phyloP scores from a whole-genome alignment of 2,888 invertebrate species.

The Temnothorax rugatulus region DNA sequence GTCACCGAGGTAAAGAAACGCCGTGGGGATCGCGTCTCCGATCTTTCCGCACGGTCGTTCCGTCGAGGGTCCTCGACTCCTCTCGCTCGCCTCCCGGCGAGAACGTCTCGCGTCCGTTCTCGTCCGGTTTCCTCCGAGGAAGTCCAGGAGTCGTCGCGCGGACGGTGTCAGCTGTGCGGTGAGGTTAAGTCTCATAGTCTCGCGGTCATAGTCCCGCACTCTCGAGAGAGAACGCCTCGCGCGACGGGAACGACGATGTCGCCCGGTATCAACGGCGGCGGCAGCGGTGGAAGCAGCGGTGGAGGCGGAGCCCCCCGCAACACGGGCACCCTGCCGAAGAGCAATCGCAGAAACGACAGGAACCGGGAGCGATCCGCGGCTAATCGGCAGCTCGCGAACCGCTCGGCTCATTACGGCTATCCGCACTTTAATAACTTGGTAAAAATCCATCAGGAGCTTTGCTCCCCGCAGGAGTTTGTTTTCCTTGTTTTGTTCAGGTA shows the following conservation, averaged over 20 bases:
- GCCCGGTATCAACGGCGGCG: conserved; percentile 80
- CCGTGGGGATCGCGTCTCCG: neutral
- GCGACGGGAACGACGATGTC: conserved; percentile 73
- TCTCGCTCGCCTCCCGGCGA: neutral
- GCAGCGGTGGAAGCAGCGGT: conserved; percentile 67
- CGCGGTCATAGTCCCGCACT: neutral
- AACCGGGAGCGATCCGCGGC: conserved; percentile 79
- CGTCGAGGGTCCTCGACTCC: neutral
- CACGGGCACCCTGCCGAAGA: conserved; percentile 84
- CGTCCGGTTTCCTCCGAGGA: conserved; percentile 30
- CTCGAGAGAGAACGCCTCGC: neutral
- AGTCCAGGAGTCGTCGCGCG: neutral
- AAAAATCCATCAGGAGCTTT: conserved; percentile 55
- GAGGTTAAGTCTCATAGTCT: neutral
- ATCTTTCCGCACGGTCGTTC: neutral
- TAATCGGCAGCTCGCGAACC: conserved; percentile 74
- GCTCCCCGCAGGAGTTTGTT: neutral
- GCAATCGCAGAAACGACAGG: conserved; percentile 81
- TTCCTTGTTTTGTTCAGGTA: neutral
- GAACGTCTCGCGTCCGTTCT: neutral
- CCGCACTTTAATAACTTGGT: conserved; percentile 82
- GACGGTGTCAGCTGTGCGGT: neutral
- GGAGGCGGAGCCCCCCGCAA: conserved; percentile 73
- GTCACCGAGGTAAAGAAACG: conserved; percentile 47
- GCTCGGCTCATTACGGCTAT: conserved; percentile 71